A percentile compares a stretch with the other conserved stretches of the same genome.
Evolutionary conservation across 2,797 vertebrate species (phyloP).

Genomic region (Tragelaphus eurycerus): DNA sequence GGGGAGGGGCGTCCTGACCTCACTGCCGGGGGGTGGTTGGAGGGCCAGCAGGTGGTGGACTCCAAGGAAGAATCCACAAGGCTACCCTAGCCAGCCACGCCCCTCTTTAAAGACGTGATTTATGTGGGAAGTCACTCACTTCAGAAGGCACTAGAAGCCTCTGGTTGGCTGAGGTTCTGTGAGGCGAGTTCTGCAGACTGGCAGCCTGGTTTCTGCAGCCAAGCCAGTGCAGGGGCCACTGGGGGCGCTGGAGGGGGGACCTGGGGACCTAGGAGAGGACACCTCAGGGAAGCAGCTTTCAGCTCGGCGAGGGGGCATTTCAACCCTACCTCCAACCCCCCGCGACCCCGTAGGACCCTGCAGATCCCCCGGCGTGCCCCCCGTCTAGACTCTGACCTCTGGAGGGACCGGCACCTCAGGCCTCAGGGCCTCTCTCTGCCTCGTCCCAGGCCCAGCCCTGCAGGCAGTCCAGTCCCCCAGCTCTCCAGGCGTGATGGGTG

Average conservation of each 20-base stretch:
- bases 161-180: accelerated
- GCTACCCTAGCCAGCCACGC: not conserved
- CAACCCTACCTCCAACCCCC: not conserved
- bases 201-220: not conserved
- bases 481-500: too few relatives aligned
- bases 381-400: not conserved
- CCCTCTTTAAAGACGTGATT: accelerated
- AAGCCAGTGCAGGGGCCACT: accelerated
- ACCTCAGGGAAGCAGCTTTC: not conserved
- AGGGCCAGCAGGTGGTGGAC: accelerated
- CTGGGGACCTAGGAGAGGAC: not conserved
- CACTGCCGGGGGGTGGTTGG: not conserved
- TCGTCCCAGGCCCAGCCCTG: not conserved
- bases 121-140: not conserved
- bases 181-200: accelerated
- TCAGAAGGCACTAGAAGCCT: not conserved
- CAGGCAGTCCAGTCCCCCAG: accelerated
- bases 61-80: not conserved
- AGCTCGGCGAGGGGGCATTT: not conserved
- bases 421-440: too few relatives aligned
- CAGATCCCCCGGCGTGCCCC: accelerated
- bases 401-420: accelerated
- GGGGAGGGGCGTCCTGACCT: not conserved
- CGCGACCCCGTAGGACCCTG: not conserved
- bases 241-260: accelerated